These are phyloP conservation scores for Sclerurus mexicanus DNA, from an alignment of 2,113 vertebrate species.

Conservation along the genomic window DNA sequence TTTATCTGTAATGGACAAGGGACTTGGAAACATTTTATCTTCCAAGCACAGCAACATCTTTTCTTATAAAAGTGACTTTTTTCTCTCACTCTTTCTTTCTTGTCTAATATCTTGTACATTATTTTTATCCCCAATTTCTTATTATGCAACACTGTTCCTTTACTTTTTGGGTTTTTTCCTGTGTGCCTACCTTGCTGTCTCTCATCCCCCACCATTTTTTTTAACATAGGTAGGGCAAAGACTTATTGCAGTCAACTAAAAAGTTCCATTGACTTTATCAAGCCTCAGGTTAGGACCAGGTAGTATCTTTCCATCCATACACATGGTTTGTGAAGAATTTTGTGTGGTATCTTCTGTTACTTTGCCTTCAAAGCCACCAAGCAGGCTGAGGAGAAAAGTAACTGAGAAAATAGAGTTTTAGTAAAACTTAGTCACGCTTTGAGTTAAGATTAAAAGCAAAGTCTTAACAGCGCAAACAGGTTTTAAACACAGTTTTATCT, in stretches of 20 bases:
- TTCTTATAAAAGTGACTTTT: slow-evolving; percentile 12
- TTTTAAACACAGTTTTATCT: background rate
- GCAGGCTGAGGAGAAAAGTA: background rate
- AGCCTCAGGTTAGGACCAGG: background rate
- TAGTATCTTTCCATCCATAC: background rate
- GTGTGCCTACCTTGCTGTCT: background rate
- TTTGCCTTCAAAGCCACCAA: background rate
- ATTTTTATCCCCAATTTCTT: background rate
- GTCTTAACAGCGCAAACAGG: background rate
- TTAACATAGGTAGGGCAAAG: background rate
- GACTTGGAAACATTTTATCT: slow-evolving; percentile 61
- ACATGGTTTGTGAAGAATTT: background rate
- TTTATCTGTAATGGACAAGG: slow-evolving; percentile 52
- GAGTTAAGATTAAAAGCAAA: background rate
- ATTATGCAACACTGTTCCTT: background rate
- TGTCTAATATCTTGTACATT: background rate
- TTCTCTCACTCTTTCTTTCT: background rate
- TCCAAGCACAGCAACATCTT: slow-evolving; percentile 10
- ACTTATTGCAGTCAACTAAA: background rate
- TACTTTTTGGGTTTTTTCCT: background rate
- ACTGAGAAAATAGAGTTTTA: background rate
- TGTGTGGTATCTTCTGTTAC: background rate
- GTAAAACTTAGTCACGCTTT: background rate
- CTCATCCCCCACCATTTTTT: background rate
- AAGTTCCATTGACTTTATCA: background rate